Evolutionary conservation across 1,140 invertebrate species (phyloP), one percentile per base, ranked within the genome.

Genomic region (Aphaenogaster floridana): DNA sequence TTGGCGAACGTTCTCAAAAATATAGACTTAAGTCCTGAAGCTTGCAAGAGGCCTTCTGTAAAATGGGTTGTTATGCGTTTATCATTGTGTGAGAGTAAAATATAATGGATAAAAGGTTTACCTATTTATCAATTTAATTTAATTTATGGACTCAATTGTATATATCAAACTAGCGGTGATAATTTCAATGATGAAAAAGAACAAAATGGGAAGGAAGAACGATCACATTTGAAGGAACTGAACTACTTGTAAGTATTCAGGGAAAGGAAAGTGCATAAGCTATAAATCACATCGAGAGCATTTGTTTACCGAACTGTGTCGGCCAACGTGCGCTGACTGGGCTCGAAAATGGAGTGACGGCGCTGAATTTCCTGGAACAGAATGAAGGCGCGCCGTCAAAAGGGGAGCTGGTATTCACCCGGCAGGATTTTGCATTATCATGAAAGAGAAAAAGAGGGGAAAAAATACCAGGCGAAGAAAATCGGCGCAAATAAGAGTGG

Each of bases 291-390:
- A 66, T 48, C 45, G 61, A 79, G 77, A 79, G 61, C 61, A 66
- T 66, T 79, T 79, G 74, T 77, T 77, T 77, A 77, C 74, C 74
- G 74, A 61, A 77, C 74, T 77, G 45, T 79, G 77, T 79, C 77
- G 45, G 77, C 61, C 77, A 79, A 79, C 45, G 59, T 77, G 54
- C 39, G 28, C 28, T 64, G 59, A 48, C 42, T 79, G 76, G 77
- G 61, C 61, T 66, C 59, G 77, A 79, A 79, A 79, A 79, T 79
- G 77, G 59, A 66, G 42, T 79, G 61, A 79, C 59, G 59, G 42
- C 45, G 59, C 61, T 79, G 61, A 79, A 79, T 79, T 79, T 79
- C 42, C 61, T 50, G 77, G 45, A 79, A 79, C 77, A 79, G 77
- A 72, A 71, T 42, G 66, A 81, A 71, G 59, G 66, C 66, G 42